phyloP scores from a whole-genome alignment of 2,888 invertebrate species.

The Amphimallon solstitiale region DNA sequence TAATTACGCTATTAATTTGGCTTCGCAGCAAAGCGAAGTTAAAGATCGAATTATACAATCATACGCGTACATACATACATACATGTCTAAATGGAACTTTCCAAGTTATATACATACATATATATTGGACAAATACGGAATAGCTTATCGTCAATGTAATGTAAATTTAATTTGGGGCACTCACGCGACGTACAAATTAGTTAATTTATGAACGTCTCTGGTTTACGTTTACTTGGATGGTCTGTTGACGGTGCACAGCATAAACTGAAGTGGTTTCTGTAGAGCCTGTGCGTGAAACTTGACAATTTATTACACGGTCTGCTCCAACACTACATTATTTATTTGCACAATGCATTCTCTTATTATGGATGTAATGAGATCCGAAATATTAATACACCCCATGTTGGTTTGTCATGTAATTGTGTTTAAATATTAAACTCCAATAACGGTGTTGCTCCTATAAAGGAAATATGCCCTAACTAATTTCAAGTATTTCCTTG shows the following conservation, averaged over 20 bases:
- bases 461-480: too few species aligned
- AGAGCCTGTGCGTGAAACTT: conserved; percentile 30
- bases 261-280: conserved; percentile 22
- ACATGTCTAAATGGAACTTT: not conserved
- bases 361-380: too few species aligned
- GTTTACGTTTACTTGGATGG: conserved; percentile 26
- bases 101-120: too few species aligned
- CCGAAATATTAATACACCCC: too few species aligned
- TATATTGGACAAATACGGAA: not conserved
- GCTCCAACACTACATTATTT: conserved; percentile 28
- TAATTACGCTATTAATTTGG: not conserved
- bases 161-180: conserved; percentile 6
- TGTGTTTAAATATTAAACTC: too few species aligned
- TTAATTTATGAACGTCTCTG: conserved; percentile 25
- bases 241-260: not conserved
- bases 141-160: not conserved
- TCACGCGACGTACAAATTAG: conserved; percentile 33
- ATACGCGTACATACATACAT: not conserved
- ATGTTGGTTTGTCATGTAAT: too few species aligned
- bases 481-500: too few species aligned
- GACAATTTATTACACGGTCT: conserved; percentile 27
- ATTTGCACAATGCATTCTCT: not conserved
- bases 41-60: not conserved
- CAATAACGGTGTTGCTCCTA: too few species aligned
- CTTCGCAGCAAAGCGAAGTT: not conserved